phyloP scores from a whole-genome alignment of 2,888 invertebrate species.

The Metellina segmentata region DNA sequence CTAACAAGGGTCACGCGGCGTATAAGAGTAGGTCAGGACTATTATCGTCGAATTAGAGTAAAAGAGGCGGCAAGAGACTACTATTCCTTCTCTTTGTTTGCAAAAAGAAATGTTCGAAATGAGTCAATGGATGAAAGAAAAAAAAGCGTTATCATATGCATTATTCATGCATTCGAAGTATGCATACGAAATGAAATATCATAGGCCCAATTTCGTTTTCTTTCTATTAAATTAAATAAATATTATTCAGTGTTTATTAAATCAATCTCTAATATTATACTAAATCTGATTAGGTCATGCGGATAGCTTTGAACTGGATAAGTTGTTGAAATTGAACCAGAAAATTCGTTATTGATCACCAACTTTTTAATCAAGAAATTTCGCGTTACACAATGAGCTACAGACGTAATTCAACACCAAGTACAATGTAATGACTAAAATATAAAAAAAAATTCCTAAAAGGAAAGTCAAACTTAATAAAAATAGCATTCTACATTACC shows the following conservation, averaged over 20 bases:
- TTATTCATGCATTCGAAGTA: not conserved
- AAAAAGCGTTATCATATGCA: not conserved
- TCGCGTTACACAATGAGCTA: no score
- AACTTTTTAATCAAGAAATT: no score
- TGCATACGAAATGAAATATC: not conserved
- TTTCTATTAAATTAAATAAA: not conserved
- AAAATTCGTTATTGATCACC: no score
- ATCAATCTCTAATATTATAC: not conserved
- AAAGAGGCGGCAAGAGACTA: not conserved
- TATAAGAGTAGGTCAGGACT: constrained; percentile 1
- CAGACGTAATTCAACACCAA: no score
- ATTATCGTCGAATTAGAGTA: constrained; percentile 3
- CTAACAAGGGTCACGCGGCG: constrained; percentile 9
- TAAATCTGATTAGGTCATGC: not conserved
- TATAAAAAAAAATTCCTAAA: no score
- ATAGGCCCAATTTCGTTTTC: not conserved
- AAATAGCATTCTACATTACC: no score
- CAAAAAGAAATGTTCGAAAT: not conserved
- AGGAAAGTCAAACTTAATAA: no score
- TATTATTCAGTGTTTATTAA: not conserved
- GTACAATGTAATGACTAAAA: no score
- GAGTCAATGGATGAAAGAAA: not conserved
- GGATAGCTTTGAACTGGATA: no score
- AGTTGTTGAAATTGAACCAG: no score
- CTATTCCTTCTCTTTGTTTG: not conserved